Evolutionary conservation across 2,888 invertebrate genomes (phyloP), one percentile per base, ranked within the genome.

Genomic region (Choristoneura rosaceana): DNA sequence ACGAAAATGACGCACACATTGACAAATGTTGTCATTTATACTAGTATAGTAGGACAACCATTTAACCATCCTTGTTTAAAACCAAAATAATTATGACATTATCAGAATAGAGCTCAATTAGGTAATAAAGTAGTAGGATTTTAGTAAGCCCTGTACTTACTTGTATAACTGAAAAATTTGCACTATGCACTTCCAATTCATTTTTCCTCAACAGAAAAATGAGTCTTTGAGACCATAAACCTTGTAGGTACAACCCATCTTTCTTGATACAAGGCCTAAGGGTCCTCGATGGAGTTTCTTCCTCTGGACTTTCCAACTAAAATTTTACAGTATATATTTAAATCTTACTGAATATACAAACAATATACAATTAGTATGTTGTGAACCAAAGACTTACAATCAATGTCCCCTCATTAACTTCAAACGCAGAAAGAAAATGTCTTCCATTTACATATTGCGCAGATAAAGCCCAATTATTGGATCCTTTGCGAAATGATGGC

Each of bases 401-500:
- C 25, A 94, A 79, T 73, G 90, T 92, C 25, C 94, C 94, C 81
- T 92, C 92, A 83, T 90, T 92, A 45, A 92, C 78, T 78, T 94
- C 93, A 82, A 94, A 94, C 5, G 94, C 93, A 67, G 94, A 92
- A 15, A 94, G 82, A 73, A 94, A 94, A 83, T 94, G 94, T 79
- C 92, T 85, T 25, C 94, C 94, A 81, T 90, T 92, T 0, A 94
- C 94, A 88, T 92, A 94, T 70, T 94, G 94, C n/a, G 92, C 91
- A 59, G 90, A 88, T 45, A 94, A 78, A 2, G 92, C 86, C 94
- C 94, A 94, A 74, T 91, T 91, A 67, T 92, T 93, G 4, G 91
- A 90, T 4, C 90, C 90, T 75, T 92, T 93, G 8, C 92, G 84
- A 76, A 90, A 92, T 55, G 86, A 76, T 17, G 93, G 93, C 67